These are phyloP conservation scores for Solea senegalensis DNA, from an alignment of 2,113 vertebrate genomes.

Conservation along the genomic window DNA sequence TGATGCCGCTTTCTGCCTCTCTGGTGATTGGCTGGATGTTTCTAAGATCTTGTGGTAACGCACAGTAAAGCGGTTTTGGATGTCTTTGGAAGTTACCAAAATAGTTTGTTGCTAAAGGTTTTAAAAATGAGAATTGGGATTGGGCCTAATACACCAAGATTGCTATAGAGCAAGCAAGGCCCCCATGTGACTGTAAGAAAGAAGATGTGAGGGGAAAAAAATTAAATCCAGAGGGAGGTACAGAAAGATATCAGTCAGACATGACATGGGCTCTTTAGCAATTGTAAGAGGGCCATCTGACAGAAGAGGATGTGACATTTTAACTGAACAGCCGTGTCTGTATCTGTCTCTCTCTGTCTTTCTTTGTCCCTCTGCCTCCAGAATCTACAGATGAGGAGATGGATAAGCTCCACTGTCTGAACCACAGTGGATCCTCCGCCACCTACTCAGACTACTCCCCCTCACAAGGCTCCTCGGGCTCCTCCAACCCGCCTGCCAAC, in stretches of 20 bases:
- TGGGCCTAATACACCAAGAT: not conserved
- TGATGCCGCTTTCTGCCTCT: too few relatives aligned
- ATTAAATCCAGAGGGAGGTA: not conserved
- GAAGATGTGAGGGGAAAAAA: not conserved
- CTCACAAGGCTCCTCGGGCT: slow-evolving; percentile 96
- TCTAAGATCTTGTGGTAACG: too few relatives aligned
- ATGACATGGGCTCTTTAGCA: not conserved
- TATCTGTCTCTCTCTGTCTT: slow-evolving; percentile 29
- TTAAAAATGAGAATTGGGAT: not conserved
- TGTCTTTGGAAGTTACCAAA: too few relatives aligned
- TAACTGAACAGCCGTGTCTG: slow-evolving; percentile 6
- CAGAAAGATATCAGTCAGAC: not conserved
- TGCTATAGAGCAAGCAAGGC: not conserved
- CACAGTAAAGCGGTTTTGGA: too few relatives aligned
- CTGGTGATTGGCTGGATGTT: too few relatives aligned
- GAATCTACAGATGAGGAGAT: slow-evolving; percentile 98
- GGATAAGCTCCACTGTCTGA: slow-evolving; percentile 98
- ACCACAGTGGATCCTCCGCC: slow-evolving; percentile 98
- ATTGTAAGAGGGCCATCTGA: not conserved
- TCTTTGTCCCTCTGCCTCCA: slow-evolving; percentile 64
- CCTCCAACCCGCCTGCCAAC: slow-evolving; percentile 91
- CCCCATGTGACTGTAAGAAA: not conserved
- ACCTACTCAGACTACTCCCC: slow-evolving; percentile 99
- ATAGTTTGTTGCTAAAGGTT: too few relatives aligned
- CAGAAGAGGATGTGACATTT: slow-evolving; percentile 35